These are phyloP conservation scores for Hydractinia symbiolongicarpus DNA, from an alignment of 30 jellyfish, hydroid and myxozoan species.

Conservation along the genomic window DNA sequence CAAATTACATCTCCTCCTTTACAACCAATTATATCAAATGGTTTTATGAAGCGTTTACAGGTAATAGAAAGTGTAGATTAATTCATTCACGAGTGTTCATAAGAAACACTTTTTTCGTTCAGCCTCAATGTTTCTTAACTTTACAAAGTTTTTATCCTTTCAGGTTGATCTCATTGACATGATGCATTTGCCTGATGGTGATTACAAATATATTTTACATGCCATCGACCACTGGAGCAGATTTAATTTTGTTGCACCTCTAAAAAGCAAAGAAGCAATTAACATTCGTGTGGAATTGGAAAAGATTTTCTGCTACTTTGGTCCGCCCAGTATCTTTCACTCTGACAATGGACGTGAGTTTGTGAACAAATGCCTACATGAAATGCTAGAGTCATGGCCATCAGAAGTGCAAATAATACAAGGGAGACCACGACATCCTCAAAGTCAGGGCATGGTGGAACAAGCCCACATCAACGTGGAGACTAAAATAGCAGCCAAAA, in stretches of 20 bases:
- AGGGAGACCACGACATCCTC: not conserved
- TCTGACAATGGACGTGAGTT: not conserved
- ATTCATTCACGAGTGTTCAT: too few relatives aligned
- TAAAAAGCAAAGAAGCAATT: not conserved
- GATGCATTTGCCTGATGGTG: too few relatives aligned
- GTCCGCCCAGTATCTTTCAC: not conserved
- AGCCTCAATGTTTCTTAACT: too few relatives aligned
- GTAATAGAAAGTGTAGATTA: too few relatives aligned
- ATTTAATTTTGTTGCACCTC: not conserved
- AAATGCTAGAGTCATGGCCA: not conserved
- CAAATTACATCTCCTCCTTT: too few relatives aligned
- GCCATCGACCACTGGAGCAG: not conserved
- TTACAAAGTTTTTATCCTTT: too few relatives aligned
- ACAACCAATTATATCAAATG: too few relatives aligned
- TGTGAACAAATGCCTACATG: not conserved
- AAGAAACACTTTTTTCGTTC: too few relatives aligned
- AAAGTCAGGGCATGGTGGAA: conserved; percentile 1
- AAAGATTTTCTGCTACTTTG: not conserved
- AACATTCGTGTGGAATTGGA: not conserved
- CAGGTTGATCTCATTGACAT: too few relatives aligned
- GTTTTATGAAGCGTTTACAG: too few relatives aligned
- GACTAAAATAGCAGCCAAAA: not conserved
- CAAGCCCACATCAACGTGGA: not conserved
- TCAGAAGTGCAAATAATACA: not conserved
- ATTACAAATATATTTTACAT: too few relatives aligned